Conservation (phyloP, 2,888 invertebrate species). For the Uloborus plumipes region DNA sequence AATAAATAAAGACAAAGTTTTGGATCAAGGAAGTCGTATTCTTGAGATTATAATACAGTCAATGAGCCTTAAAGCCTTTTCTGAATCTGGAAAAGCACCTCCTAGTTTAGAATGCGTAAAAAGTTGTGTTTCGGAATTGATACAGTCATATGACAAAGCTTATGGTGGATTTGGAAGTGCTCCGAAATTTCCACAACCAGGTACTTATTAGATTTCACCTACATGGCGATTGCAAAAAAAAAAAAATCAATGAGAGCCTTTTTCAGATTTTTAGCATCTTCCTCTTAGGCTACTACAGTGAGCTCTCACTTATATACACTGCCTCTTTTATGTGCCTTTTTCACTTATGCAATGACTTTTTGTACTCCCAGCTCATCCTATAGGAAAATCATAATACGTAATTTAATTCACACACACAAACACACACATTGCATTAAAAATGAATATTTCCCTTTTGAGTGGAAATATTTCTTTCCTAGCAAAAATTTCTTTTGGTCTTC, state of each 20-base stretch:
- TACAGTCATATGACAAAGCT: constrained; percentile 74
- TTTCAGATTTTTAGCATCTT: not conserved
- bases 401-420: too few species aligned
- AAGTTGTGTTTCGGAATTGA: constrained; percentile 77
- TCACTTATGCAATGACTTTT: too few species aligned
- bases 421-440: too few species aligned
- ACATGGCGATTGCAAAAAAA: not conserved
- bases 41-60: constrained; percentile 75
- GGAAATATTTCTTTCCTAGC: too few species aligned
- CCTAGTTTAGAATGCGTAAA: constrained; percentile 67
- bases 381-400: too few species aligned
- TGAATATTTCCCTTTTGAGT: too few species aligned
- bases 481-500: too few species aligned
- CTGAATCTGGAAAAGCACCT: constrained; percentile 49
- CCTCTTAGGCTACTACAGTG: too few species aligned
- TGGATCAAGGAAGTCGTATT: constrained; percentile 78
- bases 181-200: constrained; percentile 94
- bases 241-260: not conserved
- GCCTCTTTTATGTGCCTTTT: too few species aligned
- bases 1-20: constrained; percentile 77
- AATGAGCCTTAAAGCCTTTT: constrained; percentile 55
- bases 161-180: constrained; percentile 89
- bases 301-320: too few species aligned
- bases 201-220: constrained; percentile 65
- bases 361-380: too few species aligned